Percentiles rank a stretch among this genome's conserved stretches.
These are phyloP conservation scores for Heteromormyrus szaboi DNA, from an alignment of 2,797 vertebrate species.

Conservation along the genomic window DNA sequence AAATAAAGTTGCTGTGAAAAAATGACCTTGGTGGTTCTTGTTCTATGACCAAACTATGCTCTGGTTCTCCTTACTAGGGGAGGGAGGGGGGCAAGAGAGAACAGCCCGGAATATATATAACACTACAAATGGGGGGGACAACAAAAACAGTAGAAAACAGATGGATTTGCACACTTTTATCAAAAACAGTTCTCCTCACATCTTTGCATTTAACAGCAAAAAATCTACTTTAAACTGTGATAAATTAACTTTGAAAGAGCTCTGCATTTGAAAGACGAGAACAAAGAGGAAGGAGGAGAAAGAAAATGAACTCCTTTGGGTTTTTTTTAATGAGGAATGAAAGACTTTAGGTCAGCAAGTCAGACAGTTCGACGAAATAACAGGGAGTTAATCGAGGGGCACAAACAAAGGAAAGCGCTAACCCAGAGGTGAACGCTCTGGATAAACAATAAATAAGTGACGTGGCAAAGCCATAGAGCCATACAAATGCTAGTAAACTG, in stretches of 20 bases:
- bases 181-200: not conserved
- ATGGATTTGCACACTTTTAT: not conserved
- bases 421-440: not conserved
- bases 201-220: not conserved
- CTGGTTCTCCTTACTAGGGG: not conserved
- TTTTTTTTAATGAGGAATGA: not conserved
- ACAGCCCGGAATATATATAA: not conserved
- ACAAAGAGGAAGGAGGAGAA: not conserved
- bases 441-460: not conserved
- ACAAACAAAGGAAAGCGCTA: not conserved
- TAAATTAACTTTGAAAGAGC: not conserved
- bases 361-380: not conserved
- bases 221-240: not conserved
- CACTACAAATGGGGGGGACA: not conserved
- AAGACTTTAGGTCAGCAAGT: constrained; percentile 8
- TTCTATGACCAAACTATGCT: not conserved
- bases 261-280: not conserved
- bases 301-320: not conserved
- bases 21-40: not conserved
- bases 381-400: constrained; percentile 2
- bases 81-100: not conserved
- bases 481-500: not conserved
- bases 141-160: not conserved
- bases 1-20: not conserved
- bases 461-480: constrained; percentile 3